Base-by-base conservation (phyloP, 2,797 vertebrate genomes). In the Sebastes paucispinis region DNA sequence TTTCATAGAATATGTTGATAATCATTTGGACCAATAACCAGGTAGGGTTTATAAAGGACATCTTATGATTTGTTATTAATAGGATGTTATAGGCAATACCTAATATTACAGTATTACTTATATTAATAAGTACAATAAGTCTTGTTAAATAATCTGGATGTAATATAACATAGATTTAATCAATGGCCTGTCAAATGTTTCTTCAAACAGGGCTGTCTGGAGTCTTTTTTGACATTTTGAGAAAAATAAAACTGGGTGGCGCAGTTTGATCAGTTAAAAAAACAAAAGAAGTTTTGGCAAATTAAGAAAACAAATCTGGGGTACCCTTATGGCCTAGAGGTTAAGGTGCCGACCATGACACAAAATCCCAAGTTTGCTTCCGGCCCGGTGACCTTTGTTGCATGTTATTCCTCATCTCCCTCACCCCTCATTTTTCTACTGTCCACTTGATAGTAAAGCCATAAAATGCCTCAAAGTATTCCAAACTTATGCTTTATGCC, bases 151-250 rank as follows among this genome's bases (percentile, higher is more conserved):
- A 11, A 18, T 25, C 12, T 25, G 36, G 12, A 55, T 32, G 13
- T 0, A 25, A 36, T 6, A 6, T 24, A 64, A 59, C 8, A 3
- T 24, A 14, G 22, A 34, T 36, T 64, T 36, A 14, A 65, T 14
- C 18, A 18, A 24, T 18, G 2, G 3, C 22, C 25, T 39, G 29
- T 39, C 4, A 60, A 5, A 18, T 11, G 5, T 60, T 34, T 76
- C 16, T 4, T 60, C 5, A 47, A 47, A 47, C 0, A 47, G 16
- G 0, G 43, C 8, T 13, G 47, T 34, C 20, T 13, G 3, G 1
- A 43, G 39, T 16, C 13, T 43, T 43, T 43, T 43, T 43, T 43
- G 20, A 54, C 50, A 54, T 22, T 54, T 22, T 54, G 50, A 54
- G 50, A n/a, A 8, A 31, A 39, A 64, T 18, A 47, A 29, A 64